phyloP scores from a whole-genome alignment of 1,140 invertebrate genomes.

The Sycophaga agraensis region DNA sequence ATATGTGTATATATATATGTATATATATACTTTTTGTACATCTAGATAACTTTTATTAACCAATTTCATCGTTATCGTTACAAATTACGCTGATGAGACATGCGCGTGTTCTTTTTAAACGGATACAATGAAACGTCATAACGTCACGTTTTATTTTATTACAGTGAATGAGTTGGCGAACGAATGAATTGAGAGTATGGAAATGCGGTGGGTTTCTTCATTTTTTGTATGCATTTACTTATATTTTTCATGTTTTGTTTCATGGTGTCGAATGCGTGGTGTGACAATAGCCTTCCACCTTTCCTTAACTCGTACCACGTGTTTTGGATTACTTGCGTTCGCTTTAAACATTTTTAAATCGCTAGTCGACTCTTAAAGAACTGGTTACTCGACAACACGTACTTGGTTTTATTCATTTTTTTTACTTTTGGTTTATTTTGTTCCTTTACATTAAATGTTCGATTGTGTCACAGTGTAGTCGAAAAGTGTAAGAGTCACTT shows the following conservation, averaged over 20 bases:
- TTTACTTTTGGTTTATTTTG: slow-evolving; percentile 37
- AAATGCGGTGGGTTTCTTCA: slow-evolving; percentile 14
- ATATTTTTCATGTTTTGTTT: neutral
- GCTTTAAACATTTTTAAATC: slow-evolving; percentile 36
- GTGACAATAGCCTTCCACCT: neutral
- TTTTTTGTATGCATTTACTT: slow-evolving; percentile 7
- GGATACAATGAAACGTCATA: slow-evolving; percentile 56
- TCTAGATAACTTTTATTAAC: slow-evolving; percentile 61
- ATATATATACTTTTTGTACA: slow-evolving; percentile 39
- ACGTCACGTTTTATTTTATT: slow-evolving; percentile 38
- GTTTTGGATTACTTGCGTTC: slow-evolving; percentile 12
- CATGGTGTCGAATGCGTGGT: neutral
- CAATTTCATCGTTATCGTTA: slow-evolving; percentile 58
- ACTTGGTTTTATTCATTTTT: slow-evolving; percentile 44
- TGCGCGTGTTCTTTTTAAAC: slow-evolving; percentile 49
- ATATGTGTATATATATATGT: too few relatives aligned
- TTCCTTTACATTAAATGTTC: slow-evolving; percentile 46
- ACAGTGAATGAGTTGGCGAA: slow-evolving; percentile 54
- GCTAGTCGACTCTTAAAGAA: slow-evolving; percentile 55
- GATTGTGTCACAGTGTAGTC: slow-evolving; percentile 48
- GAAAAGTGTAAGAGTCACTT: slow-evolving; percentile 50
- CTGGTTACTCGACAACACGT: slow-evolving; percentile 57
- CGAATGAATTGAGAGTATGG: slow-evolving; percentile 49
- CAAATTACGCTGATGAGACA: slow-evolving; percentile 53
- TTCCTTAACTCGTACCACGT: slow-evolving; percentile 5